Conservation (phyloP, 2,797 vertebrate species). For the Phoxinus dragarum region DNA sequence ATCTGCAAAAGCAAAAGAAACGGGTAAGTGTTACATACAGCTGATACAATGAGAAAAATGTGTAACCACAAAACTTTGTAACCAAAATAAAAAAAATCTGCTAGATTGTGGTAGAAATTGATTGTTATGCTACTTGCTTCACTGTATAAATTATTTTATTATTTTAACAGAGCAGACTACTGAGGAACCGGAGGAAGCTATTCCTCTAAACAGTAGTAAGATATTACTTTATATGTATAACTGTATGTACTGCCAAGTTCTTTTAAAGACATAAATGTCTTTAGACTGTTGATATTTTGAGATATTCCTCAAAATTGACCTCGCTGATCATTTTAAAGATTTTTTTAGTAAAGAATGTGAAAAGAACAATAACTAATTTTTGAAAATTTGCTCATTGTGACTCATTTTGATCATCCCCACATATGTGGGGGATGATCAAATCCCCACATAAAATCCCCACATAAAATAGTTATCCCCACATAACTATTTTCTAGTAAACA, state of each 20-base stretch:
- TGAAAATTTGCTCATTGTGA: too few species aligned
- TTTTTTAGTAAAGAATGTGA: too few species aligned
- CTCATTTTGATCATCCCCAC: too few species aligned
- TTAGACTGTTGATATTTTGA: too few species aligned
- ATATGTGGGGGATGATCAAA: too few species aligned
- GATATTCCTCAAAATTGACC: too few species aligned
- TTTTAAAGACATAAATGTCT: too few species aligned
- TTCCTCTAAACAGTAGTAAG: background rate
- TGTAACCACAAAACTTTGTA: background rate
- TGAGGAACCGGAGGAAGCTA: rapidly evolving
- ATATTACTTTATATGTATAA: background rate
- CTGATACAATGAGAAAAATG: background rate
- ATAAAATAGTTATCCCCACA: too few species aligned
- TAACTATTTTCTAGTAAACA: too few species aligned
- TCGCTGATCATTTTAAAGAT: too few species aligned
- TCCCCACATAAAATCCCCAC: too few species aligned
- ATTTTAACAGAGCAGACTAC: background rate
- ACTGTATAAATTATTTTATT: background rate
- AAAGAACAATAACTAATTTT: too few species aligned
- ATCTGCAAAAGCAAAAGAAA: background rate
- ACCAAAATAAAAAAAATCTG: background rate
- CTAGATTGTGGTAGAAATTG: background rate
- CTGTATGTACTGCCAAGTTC: background rate
- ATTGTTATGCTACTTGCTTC: background rate
- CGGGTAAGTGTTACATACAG: background rate